Evolutionary conservation across 2,797 vertebrate species (phyloP).

Genomic region (Enteromius unitaeniatus): DNA sequence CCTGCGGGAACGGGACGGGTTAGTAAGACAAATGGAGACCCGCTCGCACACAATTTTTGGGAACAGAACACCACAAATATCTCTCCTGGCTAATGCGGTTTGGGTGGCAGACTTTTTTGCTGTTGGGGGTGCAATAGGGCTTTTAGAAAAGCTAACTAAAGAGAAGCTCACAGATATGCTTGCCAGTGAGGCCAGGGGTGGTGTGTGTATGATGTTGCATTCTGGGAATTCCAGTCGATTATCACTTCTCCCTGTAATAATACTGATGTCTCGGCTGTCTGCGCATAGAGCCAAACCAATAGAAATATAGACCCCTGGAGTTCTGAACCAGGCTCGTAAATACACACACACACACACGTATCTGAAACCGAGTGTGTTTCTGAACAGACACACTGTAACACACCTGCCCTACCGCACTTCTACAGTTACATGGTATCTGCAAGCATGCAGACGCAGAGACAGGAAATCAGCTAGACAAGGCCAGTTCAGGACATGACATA

Average conservation of each 20-base stretch:
- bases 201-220: conserved; percentile 31
- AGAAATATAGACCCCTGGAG: conserved; percentile 23
- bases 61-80: conserved; percentile 64
- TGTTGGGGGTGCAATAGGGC: conserved; percentile 30
- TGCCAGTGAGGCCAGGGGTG: conserved; percentile 38
- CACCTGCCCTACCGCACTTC: conserved; percentile 18
- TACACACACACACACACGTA: not conserved
- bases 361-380: not conserved
- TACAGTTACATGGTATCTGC: conserved; percentile 13
- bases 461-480: conserved; percentile 34
- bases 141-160: conserved; percentile 10
- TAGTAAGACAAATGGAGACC: conserved; percentile 35
- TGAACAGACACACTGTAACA: conserved; percentile 1
- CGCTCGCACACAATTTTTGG: conserved; percentile 55
- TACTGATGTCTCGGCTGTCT: conserved; percentile 28
- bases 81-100: conserved; percentile 59
- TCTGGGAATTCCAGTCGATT: conserved; percentile 53
- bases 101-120: conserved; percentile 48
- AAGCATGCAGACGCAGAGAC: not conserved
- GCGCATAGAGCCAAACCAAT: conserved; percentile 8
- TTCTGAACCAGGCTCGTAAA: not conserved
- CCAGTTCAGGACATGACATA: conserved; percentile 17
- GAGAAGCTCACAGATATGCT: conserved; percentile 5
- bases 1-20: conserved; percentile 64
- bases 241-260: conserved; percentile 50